phyloP scores from a whole-genome alignment of 2,888 invertebrate genomes.

The Diarsia mendica region DNA sequence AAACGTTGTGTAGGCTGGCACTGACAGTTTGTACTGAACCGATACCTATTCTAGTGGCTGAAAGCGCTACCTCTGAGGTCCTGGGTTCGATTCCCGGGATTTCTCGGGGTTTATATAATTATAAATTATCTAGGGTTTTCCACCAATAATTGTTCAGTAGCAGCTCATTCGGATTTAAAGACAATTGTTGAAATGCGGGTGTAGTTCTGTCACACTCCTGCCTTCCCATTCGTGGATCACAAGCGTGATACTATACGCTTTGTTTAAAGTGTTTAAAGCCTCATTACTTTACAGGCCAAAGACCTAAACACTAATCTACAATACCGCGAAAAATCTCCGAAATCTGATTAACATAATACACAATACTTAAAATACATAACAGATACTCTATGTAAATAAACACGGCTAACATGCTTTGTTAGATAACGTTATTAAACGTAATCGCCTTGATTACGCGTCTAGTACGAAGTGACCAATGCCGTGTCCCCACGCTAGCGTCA shows the following conservation, averaged over 20 bases:
- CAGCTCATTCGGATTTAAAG: neutral
- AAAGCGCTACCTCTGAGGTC: neutral
- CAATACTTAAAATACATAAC: neutral
- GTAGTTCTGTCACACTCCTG: neutral
- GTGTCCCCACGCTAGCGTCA: slow-evolving; percentile 43
- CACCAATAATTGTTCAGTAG: neutral
- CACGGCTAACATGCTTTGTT: slow-evolving; percentile 9
- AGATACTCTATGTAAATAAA: slow-evolving; percentile 50
- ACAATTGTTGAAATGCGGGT: neutral
- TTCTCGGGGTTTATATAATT: too few relatives aligned
- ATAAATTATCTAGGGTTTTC: neutral
- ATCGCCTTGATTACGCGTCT: slow-evolving; percentile 28
- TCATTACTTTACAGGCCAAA: slow-evolving; percentile 5
- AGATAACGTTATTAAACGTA: slow-evolving; percentile 44
- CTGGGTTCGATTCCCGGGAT: neutral
- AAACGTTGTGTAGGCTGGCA: neutral
- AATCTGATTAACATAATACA: slow-evolving; percentile 27
- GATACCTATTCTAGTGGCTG: neutral
- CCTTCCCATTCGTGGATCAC: neutral
- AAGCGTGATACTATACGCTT: neutral
- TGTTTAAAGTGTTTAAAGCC: too few relatives aligned
- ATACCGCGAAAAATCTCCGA: slow-evolving; percentile 11
- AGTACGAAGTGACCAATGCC: slow-evolving; percentile 50
- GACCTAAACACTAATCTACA: slow-evolving; percentile 15
- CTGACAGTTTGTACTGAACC: neutral